Conservation (phyloP, 2,797 vertebrate species). For the Sebastes itinus region DNA sequence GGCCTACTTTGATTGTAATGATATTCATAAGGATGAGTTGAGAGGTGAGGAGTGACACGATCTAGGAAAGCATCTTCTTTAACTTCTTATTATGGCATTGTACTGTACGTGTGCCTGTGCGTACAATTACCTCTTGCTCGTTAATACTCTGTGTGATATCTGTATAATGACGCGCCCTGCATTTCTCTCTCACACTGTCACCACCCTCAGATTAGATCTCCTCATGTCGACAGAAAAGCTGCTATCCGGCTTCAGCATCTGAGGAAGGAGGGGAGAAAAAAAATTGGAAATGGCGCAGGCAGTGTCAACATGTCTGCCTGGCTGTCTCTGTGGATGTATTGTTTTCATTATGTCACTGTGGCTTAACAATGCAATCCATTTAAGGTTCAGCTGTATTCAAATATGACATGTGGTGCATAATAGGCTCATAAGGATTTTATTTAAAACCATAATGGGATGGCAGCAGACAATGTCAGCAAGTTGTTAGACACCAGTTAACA, state of each 20-base stretch:
- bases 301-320: constrained; percentile 36
- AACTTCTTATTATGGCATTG: not conserved
- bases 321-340: constrained; percentile 45
- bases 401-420: constrained; percentile 44
- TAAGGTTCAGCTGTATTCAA: constrained; percentile 39
- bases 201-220: constrained; percentile 30
- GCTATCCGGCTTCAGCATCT: constrained; percentile 27
- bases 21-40: not conserved
- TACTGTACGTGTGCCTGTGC: not conserved
- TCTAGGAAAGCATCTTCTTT: constrained; percentile 3
- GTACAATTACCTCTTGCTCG: constrained; percentile 13
- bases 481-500: constrained; percentile 10
- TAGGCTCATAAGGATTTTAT: constrained; percentile 21
- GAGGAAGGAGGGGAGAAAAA: constrained; percentile 1
- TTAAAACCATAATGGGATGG: constrained; percentile 38
- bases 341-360: constrained; percentile 48
- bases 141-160: constrained; percentile 47
- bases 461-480: constrained; percentile 22
- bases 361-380: constrained; percentile 46
- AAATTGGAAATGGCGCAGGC: constrained; percentile 37
- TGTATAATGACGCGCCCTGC: constrained; percentile 34
- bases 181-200: constrained; percentile 25
- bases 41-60: not conserved
- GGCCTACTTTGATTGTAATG: not conserved
- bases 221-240: constrained; percentile 41